A percentile compares a stretch with the other conserved stretches of the same genome.
Conservation (phyloP, 1,140 invertebrate species). For the Phocides pigmalion region DNA sequence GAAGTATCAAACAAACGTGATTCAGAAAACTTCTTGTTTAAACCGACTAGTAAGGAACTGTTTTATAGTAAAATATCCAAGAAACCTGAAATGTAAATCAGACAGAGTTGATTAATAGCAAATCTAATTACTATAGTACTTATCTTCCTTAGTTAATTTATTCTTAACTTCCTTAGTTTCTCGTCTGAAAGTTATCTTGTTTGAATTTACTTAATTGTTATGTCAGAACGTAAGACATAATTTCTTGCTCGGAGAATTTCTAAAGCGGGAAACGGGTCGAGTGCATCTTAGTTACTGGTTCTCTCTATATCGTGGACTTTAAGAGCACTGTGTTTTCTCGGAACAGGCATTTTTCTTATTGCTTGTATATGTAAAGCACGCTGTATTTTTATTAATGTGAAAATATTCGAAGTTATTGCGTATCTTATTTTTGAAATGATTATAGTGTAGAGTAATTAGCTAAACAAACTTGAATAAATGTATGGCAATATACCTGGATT, state of each 20-base stretch:
- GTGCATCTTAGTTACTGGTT: conserved; percentile 17
- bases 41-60: too few relatives aligned
- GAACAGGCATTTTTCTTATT: conserved; percentile 13
- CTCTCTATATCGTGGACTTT: conserved; percentile 1
- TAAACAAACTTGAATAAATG: too few relatives aligned
- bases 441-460: too few relatives aligned
- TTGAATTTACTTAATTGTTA: conserved; percentile 5
- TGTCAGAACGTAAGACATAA: conserved; percentile 1
- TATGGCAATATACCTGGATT: too few relatives aligned
- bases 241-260: conserved; percentile 18
- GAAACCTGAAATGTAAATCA: too few relatives aligned
- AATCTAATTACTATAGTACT: not conserved
- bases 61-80: too few relatives aligned
- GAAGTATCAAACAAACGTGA: too few relatives aligned
- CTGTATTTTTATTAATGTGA: too few relatives aligned
- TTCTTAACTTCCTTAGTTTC: not conserved
- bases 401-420: too few relatives aligned
- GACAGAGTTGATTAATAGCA: not conserved
- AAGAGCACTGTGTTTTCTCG: conserved; percentile 16
- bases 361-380: not conserved
- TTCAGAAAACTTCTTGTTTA: too few relatives aligned
- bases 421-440: too few relatives aligned
- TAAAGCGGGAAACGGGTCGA: conserved; percentile 24
- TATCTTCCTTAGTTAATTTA: too few relatives aligned
- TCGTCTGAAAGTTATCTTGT: conserved; percentile 30